phyloP scores from a whole-genome alignment of 2,797 vertebrate genomes.

The Tokudaia tokunoshimensis region DNA sequence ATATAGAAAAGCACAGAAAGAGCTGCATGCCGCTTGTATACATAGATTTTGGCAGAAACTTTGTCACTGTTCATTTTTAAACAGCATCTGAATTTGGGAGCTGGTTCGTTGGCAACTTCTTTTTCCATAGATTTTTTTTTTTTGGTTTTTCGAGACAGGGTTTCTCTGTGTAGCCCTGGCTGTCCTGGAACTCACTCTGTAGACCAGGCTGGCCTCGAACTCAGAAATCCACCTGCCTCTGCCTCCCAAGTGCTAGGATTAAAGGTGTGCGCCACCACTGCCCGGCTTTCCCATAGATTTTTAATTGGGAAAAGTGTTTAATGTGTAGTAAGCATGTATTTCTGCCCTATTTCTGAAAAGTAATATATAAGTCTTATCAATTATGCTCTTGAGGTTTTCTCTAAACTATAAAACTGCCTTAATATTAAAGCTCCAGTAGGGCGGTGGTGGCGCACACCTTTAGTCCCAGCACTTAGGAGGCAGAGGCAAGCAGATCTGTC shows the following conservation, averaged over 20 bases:
- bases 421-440: neutral
- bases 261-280: too few relatives aligned
- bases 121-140: slow-evolving; percentile 27
- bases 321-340: slow-evolving; percentile 41
- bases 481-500: neutral
- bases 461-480: neutral
- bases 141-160: too few relatives aligned
- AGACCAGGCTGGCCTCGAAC: too few relatives aligned
- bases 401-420: slow-evolving; percentile 14
- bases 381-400: slow-evolving; percentile 27
- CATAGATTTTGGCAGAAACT: slow-evolving; percentile 63
- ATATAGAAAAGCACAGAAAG: slow-evolving; percentile 76
- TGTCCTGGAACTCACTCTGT: too few relatives aligned
- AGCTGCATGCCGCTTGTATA: slow-evolving; percentile 24
- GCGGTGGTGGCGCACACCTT: neutral
- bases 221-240: too few relatives aligned
- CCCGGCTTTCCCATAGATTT: neutral
- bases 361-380: slow-evolving; percentile 44
- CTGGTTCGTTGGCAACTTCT: slow-evolving; percentile 12
- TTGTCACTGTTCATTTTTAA: slow-evolving; percentile 67
- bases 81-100: slow-evolving; percentile 41
- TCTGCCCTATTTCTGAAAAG: slow-evolving; percentile 61
- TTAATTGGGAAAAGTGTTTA: slow-evolving; percentile 6
- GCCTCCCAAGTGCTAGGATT: too few relatives aligned
- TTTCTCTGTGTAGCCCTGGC: too few relatives aligned